A percentile compares a stretch with the other conserved stretches of the same genome.
Conservation (phyloP, 2,113 vertebrate genomes). For the Pica pica region DNA sequence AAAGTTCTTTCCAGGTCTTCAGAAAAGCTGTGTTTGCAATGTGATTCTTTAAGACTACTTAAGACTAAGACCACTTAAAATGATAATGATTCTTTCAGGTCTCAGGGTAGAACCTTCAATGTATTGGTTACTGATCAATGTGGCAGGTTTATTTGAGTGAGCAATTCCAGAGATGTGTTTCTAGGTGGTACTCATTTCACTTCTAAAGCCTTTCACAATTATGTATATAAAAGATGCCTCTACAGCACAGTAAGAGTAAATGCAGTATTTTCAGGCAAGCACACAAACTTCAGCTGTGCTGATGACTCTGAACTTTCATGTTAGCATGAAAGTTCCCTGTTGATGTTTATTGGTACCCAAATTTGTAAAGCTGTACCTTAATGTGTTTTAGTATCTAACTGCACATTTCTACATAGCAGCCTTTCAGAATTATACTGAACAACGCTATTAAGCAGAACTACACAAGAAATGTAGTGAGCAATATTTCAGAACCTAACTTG, state of each 20-base stretch:
- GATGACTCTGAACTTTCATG: not conserved
- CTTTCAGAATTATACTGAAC: slow-evolving; percentile 2
- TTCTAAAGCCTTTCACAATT: slow-evolving; percentile 35
- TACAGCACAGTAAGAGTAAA: slow-evolving; percentile 37
- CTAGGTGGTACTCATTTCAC: not conserved
- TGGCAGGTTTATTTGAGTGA: not conserved
- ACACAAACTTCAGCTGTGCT: not conserved
- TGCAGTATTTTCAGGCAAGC: slow-evolving; percentile 54
- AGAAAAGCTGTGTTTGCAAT: not conserved
- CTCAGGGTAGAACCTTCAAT: not conserved
- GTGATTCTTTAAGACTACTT: not conserved
- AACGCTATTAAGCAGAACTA: slow-evolving; percentile 20
- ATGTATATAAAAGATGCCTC: not conserved
- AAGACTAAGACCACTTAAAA: not conserved
- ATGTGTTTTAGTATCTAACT: slow-evolving; percentile 3
- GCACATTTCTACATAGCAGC: not conserved
- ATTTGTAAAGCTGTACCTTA: not conserved
- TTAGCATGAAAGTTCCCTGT: not conserved
- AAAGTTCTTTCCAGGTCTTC: not conserved
- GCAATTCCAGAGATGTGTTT: not conserved
- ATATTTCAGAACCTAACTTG: slow-evolving; percentile 24
- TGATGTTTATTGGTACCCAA: not conserved
- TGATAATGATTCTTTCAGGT: not conserved
- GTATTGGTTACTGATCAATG: not conserved
- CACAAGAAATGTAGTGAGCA: slow-evolving; percentile 25